Evolutionary conservation across 2,797 vertebrate species (phyloP), one percentile per base, ranked within the genome.

Genomic region (Ptychadena robeensis): DNA sequence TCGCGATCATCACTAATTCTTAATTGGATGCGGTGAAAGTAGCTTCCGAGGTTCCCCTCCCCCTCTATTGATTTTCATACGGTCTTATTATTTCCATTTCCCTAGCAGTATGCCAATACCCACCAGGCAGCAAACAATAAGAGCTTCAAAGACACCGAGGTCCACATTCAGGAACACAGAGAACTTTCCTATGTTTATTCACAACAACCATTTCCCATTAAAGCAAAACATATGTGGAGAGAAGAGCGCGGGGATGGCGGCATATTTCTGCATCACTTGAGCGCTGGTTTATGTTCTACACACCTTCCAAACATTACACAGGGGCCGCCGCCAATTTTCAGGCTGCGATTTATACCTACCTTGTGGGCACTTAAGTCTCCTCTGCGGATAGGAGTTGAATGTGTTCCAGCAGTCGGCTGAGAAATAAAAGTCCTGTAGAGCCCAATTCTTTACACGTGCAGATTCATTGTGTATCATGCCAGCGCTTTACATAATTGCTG

Each of bases 271-370:
- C 31, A 53, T 87, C 87, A 89, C 86, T 86, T 90, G 83, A 88
- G 80, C 9, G 9, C 78, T 88, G 72, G 89, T 92, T 90, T 90
- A 88, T 81, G 82, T 48, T 89, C 88, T 80, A 85, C 90, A 88
- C 89, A 88, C 80, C 86, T 91, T 91, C 90, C 83, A 88, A 89
- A 88, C 88, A 88, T 93, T 88, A 88, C 90, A 88, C 88, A 15
- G 69, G 90, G 88, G 90, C 88, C 88, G 12, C 86, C 80, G 82
- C 87, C 85, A 88, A 91, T 92, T 91, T 92, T 91, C 90, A 85
- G 89, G 89, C 88, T 83, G 86, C 86, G 64, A 92, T 93, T 93
- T 93, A 93, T 93, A 90, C 89, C 89, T 89, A 88, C 87, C 90
- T 89, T 27, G 88, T 89, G 90, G 88, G 88, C 86, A 89, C 87